Percentiles rank a stretch among this genome's conserved stretches.
Conservation (phyloP, 2,888 invertebrate species). For the Agriotes lineatus region DNA sequence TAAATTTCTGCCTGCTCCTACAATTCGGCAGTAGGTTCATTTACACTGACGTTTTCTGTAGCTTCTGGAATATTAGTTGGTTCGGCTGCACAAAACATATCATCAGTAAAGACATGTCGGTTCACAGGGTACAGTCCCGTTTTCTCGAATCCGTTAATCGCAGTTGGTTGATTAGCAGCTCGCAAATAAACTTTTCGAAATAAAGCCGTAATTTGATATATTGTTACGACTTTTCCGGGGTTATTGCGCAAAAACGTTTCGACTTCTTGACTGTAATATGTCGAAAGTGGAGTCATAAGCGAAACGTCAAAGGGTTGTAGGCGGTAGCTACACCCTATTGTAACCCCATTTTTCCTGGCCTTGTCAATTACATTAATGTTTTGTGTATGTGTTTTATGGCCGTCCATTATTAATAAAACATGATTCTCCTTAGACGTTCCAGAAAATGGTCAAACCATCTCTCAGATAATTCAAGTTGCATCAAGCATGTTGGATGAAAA, state of each 20-base stretch:
- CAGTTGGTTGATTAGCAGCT: background rate
- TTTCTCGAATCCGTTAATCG: slow-evolving; percentile 1
- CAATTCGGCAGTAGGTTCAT: slow-evolving; percentile 46
- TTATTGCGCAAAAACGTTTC: background rate
- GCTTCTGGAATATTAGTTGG: background rate
- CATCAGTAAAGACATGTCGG: background rate
- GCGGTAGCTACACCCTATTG: slow-evolving; percentile 43
- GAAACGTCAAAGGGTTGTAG: slow-evolving; percentile 53
- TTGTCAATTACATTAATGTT: background rate
- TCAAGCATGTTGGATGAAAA: too few species aligned
- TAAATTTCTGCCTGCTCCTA: background rate
- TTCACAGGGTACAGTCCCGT: background rate
- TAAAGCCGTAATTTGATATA: background rate
- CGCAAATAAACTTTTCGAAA: background rate
- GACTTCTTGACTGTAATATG: background rate
- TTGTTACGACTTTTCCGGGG: background rate
- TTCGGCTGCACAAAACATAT: background rate
- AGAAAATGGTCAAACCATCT: slow-evolving; percentile 38
- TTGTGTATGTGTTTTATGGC: background rate
- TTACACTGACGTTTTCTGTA: too few species aligned
- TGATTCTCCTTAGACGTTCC: background rate
- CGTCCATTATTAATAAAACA: background rate
- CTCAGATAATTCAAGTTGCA: slow-evolving; percentile 31
- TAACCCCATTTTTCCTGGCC: slow-evolving; percentile 32
- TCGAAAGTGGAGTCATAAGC: background rate